Conservation (phyloP, 2,113 vertebrate species). For the Dascyllus trimaculatus region DNA sequence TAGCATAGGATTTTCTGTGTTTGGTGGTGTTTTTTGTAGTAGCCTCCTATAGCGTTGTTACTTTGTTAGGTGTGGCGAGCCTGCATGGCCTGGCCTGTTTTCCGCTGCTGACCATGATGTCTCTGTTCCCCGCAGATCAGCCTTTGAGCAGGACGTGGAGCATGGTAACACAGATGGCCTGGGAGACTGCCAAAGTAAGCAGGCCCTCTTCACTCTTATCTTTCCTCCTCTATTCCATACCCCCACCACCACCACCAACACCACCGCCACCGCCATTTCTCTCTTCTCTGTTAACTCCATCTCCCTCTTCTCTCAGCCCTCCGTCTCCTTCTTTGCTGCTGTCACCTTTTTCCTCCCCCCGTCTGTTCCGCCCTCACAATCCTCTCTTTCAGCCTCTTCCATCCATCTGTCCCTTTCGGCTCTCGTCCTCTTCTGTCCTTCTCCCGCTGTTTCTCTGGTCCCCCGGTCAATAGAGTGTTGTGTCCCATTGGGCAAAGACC, state of each 20-base stretch:
- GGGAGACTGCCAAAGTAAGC: slow-evolving; percentile 99
- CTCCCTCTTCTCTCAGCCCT: slow-evolving; percentile 50
- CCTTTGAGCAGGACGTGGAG: slow-evolving; percentile 98
- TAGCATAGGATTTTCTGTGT: slow-evolving; percentile 26
- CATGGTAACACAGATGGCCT: slow-evolving; percentile 98
- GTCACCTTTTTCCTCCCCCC: slow-evolving; percentile 70
- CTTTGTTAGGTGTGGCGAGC: slow-evolving; percentile 64
- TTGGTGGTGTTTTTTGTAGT: slow-evolving; percentile 50
- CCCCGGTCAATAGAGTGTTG: slow-evolving; percentile 65
- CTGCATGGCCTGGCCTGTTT: slow-evolving; percentile 68
- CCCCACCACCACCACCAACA: slow-evolving; percentile 11
- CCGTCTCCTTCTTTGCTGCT: slow-evolving; percentile 53
- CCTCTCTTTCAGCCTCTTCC: slow-evolving; percentile 73
- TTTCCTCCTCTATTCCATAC: slow-evolving; percentile 64
- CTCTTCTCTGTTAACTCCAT: slow-evolving; percentile 59
- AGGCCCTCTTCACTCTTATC: slow-evolving; percentile 82
- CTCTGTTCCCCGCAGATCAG: slow-evolving; percentile 90
- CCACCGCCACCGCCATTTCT: slow-evolving; percentile 36
- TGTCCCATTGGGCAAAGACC: slow-evolving; percentile 62
- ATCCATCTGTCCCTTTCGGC: slow-evolving; percentile 76
- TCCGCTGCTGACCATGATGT: slow-evolving; percentile 83
- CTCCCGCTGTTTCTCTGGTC: slow-evolving; percentile 62
- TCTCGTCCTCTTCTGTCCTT: slow-evolving; percentile 58
- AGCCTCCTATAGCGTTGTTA: slow-evolving; percentile 56
- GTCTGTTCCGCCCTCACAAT: slow-evolving; percentile 74